phyloP scores from a whole-genome alignment of 2,797 vertebrate genomes.

The Lepus oiostolus region DNA sequence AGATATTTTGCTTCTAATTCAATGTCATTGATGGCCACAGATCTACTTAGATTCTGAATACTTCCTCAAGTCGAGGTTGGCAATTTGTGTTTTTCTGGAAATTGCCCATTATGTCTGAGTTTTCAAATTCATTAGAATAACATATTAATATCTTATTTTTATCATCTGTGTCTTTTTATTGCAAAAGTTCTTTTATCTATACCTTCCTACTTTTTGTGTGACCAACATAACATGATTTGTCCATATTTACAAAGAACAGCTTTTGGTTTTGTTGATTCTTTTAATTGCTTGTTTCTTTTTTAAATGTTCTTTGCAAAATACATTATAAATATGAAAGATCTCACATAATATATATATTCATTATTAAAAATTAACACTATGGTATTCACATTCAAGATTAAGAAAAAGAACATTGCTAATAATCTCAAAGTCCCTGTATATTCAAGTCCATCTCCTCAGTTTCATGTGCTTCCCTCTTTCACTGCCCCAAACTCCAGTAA shows the following conservation, averaged over 20 bases:
- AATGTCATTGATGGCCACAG: not conserved
- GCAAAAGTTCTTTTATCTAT: not conserved
- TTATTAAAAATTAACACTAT: slow-evolving; percentile 19
- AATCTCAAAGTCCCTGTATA: not conserved
- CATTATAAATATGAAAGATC: not conserved
- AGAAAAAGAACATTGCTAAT: not conserved
- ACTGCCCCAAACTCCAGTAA: not conserved
- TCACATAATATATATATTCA: not conserved
- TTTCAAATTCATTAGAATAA: slow-evolving; percentile 17
- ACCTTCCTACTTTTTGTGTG: not conserved
- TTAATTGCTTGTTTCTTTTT: not conserved
- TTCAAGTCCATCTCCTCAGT: not conserved
- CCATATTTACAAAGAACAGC: not conserved
- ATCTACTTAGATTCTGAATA: not conserved
- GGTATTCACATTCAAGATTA: not conserved
- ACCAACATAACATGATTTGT: not conserved
- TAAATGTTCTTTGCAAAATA: not conserved
- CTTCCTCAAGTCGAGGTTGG: not conserved
- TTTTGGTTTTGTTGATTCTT: not conserved
- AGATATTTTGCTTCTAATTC: not conserved
- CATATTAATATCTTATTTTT: not conserved
- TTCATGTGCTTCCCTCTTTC: not conserved
- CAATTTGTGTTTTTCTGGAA: not conserved
- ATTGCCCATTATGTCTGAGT: not conserved
- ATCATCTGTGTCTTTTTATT: not conserved